Base-by-base conservation (phyloP, 2,888 invertebrate species). In the Cryptocephalus moraei region DNA sequence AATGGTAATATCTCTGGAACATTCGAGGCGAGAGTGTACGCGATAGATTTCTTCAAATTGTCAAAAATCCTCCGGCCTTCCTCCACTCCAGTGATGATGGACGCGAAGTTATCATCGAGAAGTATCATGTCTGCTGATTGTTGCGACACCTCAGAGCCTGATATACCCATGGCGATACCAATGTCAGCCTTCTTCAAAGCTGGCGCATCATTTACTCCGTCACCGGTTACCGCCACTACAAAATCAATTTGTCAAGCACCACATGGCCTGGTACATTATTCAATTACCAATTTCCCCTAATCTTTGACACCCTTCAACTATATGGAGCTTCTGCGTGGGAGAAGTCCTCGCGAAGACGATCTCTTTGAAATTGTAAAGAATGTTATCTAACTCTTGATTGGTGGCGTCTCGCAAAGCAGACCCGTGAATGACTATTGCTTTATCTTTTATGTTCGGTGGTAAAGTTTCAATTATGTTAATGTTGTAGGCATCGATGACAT, bases 51-150 rank as follows among this genome's bases (percentile, higher is more conserved):
- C 67, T 90, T 90, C 56, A 90, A 69, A 66, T 90, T 90, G 66
- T 90, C 89, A 64, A 87, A 89, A 66, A 90, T 89, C 58, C 86
- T 75, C 43, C 86, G 75, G n/a, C 86, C 86, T 65, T 86, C 86
- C 65, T 91, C 90, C 12, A 91, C 85, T 41, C 90, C 91, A 2
- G 80, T 83, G 1, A 91, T 89, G 50, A 91, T 90, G 0, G 89
- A 88, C 0, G 89, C 86, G 63, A 91, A 91, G 69, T 91, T 91
- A 63, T 91, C 91, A 60, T 91, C 91, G 70, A 91, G 75, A 49
- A 91, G 72, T 63, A 91, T 88, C 77, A 91, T 90, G 64, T 91
- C 91, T 8, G 91, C 91, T 0, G 91, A 89, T 68, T 91, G 88
- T 70, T 91, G 90, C 8, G 84, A 84, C 9, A 82, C 86, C 64